Evolutionary conservation across 2,888 invertebrate genomes (phyloP), one percentile per base, ranked within the genome.

Genomic region (Zelleria hepariella): DNA sequence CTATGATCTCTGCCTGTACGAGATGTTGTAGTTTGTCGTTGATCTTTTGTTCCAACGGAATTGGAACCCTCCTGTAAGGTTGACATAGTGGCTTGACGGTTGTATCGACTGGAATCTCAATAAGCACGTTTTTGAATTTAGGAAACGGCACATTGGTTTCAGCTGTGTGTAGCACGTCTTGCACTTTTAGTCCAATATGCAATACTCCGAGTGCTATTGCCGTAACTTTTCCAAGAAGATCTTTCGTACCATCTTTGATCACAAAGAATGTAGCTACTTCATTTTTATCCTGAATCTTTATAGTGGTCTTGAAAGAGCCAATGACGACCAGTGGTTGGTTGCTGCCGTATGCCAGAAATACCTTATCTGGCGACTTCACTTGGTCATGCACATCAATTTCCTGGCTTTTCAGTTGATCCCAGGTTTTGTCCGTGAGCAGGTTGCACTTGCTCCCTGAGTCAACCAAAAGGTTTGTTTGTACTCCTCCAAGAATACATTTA

Each of bases 71-170:
- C 60, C 57, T 51, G 61, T 58, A 60, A 61, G 58, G 60, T 15
- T 60, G 61, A 26, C 57, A 48, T 2, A 66, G 59, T 2, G 67
- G 67, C 55, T 61, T 63, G 0, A 62, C 32, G 0, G 52, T 23
- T 20, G 57, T 48, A 58, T 67, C 64, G n/a, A 66, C 65, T 0
- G 66, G 63, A 7, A 67, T 64, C 5, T 64, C 53, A n/a, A 67
- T 42, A 6, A 59, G 15, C n/a, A 67, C 60, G 56, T 65, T 54
- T 57, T 67, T 66, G 4, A 65, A 58, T 59, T 65, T 67, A 21
- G 64, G 66, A 59, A 65, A 66, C 0, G 48, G 21, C 21, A 10
- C 32, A 10, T 32, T 32, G 32, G 32, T 42, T 42, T 42, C 32
- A 42, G 32, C 32, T 42, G 32, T 42, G 32, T 42, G 10, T 42